Conservation (phyloP, 1,140 invertebrate species). For the Cephus cinctus region DNA sequence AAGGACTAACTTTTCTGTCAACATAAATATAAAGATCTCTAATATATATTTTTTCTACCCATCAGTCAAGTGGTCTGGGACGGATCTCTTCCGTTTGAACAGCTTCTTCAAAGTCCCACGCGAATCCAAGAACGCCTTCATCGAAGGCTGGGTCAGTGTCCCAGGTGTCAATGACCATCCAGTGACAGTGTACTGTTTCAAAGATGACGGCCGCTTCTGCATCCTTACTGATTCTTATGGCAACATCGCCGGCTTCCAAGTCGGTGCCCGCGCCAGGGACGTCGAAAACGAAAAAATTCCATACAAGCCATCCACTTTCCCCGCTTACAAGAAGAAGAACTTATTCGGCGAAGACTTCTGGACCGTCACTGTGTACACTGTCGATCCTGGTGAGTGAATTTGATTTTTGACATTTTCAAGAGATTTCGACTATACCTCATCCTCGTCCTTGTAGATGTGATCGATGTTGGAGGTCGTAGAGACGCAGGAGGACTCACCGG, state of each 20-base stretch:
- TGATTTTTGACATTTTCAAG: conserved; percentile 1
- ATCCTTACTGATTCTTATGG: conserved; percentile 45
- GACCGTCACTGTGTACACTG: conserved; percentile 47
- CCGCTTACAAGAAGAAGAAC: conserved; percentile 29
- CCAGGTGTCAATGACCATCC: conserved; percentile 38
- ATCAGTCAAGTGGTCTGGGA: too few species aligned
- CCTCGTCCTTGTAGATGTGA: conserved; percentile 34
- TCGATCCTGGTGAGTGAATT: conserved; percentile 42
- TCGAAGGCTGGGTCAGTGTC: conserved; percentile 42
- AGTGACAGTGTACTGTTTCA: conserved; percentile 43
- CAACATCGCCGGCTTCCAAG: conserved; percentile 52
- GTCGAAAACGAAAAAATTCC: background rate
- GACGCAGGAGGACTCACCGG: conserved; percentile 42
- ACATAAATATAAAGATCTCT: too few species aligned
- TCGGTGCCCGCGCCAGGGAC: conserved; percentile 28
- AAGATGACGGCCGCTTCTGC: conserved; percentile 39
- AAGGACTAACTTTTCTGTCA: too few species aligned
- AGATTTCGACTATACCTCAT: background rate
- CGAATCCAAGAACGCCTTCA: conserved; percentile 43
- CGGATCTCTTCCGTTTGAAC: conserved; percentile 28
- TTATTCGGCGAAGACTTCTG: conserved; percentile 47
- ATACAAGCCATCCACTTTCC: background rate
- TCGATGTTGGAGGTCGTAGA: conserved; percentile 45
- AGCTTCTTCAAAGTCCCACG: conserved; percentile 53
- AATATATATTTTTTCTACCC: too few species aligned